Percentiles rank a stretch among this genome's conserved stretches.
phyloP scores from a whole-genome alignment of 30 jellyfish, hydroid and myxozoan species.

The Cassiopea xamachana region DNA sequence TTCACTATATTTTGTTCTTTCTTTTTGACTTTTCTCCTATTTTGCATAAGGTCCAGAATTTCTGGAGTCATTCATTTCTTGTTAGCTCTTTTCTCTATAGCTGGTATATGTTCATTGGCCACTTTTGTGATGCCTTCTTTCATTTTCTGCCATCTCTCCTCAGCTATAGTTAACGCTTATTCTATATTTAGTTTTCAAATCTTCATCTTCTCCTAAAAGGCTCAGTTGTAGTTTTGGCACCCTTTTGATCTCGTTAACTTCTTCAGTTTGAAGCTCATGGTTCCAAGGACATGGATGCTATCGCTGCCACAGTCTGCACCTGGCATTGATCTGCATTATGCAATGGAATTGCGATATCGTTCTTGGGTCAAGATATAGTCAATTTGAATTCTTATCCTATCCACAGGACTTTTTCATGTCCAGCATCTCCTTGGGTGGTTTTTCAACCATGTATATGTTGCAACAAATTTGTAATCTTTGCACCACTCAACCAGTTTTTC shows the following conservation, averaged over 20 bases:
- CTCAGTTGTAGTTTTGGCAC: slow-evolving; percentile 8
- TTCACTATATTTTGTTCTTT: neutral
- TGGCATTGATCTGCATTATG: neutral
- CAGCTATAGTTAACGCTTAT: neutral
- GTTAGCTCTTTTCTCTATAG: neutral
- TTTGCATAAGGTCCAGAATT: neutral
- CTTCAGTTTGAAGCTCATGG: slow-evolving; percentile 12
- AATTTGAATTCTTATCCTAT: slow-evolving; percentile 19
- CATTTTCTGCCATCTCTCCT: slow-evolving; percentile 10
- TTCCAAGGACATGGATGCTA: slow-evolving; percentile 13
- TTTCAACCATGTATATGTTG: slow-evolving; percentile 30
- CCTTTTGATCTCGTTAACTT: slow-evolving; percentile 1
- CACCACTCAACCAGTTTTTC: slow-evolving; percentile 28
- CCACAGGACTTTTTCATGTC: slow-evolving; percentile 57
- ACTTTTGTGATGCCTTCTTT: neutral
- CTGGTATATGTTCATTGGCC: neutral
- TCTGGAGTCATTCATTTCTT: neutral
- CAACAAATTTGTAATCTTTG: slow-evolving; percentile 7
- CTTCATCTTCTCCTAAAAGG: neutral
- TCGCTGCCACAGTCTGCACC: slow-evolving; percentile 48
- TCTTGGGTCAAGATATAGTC: slow-evolving; percentile 14
- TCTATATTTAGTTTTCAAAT: neutral
- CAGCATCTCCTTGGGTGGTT: slow-evolving; percentile 27
- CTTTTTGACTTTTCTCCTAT: neutral
- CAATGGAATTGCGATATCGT: neutral